Base-by-base conservation (phyloP, 2,797 vertebrate species). In the Poecilia picta region DNA sequence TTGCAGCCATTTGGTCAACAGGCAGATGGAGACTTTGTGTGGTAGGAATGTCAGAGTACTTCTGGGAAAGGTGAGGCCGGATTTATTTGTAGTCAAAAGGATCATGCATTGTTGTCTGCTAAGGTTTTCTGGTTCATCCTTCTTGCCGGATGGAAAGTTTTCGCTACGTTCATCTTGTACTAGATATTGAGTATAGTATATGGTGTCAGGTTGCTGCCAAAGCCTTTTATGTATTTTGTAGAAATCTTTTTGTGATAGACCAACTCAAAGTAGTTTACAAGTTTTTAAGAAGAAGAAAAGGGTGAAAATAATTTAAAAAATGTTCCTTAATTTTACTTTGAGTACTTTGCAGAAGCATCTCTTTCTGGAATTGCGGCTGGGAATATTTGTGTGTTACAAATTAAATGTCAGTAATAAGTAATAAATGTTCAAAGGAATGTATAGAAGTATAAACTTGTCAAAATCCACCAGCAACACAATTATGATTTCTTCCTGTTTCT, bases 11-110 rank as follows among this genome's bases (percentile, higher is more conserved):
- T 23, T 18, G 43, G 23, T 90, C 88, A 89, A 91, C 91, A 90
- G 90, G 89, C 91, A 89, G 88, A 91, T 81, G 82, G 86, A 85
- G 85, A 91, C 82, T 87, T 80, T 88, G 73, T 78, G 82, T 86
- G 82, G 81, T 43, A 77, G 89, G 36, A 76, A 84, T 70, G 88
- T 74, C 85, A 92, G 92, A 93, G 92, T 90, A 90, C 85, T 78
- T 89, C 74, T 39, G 79, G 84, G 86, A 85, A 92, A 83, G 89
- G 81, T 80, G 31, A 85, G 78, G 51, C 73, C 59, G 81, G 77
- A 81, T 83, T 88, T 77, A 74, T 79, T 73, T 31, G 71, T 84
- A 82, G 76, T 80, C 76, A 74, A 41, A 86, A 78, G 81, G 78
- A 88, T 85, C 76, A 49, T 45, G 75, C 79, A 82, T 90, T 89